These are phyloP conservation scores for Hypanus sabinus DNA, from an alignment of 2,113 vertebrate species.

Conservation along the genomic window DNA sequence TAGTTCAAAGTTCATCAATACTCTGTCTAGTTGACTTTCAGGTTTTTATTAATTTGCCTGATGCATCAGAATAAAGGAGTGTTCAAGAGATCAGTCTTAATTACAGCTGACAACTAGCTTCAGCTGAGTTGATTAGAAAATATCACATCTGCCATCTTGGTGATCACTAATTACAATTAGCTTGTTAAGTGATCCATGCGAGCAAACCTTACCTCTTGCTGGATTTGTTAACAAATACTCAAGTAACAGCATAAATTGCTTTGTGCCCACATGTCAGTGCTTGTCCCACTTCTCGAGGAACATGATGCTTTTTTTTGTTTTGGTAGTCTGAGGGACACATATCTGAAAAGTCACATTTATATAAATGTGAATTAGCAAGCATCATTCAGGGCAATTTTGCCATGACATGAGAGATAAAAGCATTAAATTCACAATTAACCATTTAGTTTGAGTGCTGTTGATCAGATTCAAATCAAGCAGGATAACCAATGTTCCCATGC, in stretches of 20 bases:
- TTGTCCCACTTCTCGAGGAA: neutral
- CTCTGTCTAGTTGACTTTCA: neutral
- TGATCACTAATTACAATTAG: neutral
- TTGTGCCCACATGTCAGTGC: neutral
- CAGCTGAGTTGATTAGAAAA: neutral
- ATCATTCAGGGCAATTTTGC: neutral
- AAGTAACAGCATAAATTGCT: neutral
- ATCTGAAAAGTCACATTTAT: neutral
- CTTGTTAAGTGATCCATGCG: neutral
- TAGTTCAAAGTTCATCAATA: neutral
- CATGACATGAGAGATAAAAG: neutral
- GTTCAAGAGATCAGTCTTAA: slow-evolving; percentile 10
- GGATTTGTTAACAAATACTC: neutral
- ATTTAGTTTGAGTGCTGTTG: neutral
- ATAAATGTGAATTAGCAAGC: neutral
- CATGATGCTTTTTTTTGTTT: neutral
- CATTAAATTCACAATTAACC: neutral
- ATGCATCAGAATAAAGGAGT: neutral
- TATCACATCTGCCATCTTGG: slow-evolving; percentile 6
- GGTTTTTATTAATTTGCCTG: neutral
- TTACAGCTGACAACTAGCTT: neutral
- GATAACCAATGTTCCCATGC: neutral
- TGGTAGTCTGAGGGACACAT: neutral
- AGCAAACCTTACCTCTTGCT: neutral
- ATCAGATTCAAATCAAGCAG: neutral